phyloP scores from a whole-genome alignment of 1,140 invertebrate genomes.

The Aradophagus sp. region DNA sequence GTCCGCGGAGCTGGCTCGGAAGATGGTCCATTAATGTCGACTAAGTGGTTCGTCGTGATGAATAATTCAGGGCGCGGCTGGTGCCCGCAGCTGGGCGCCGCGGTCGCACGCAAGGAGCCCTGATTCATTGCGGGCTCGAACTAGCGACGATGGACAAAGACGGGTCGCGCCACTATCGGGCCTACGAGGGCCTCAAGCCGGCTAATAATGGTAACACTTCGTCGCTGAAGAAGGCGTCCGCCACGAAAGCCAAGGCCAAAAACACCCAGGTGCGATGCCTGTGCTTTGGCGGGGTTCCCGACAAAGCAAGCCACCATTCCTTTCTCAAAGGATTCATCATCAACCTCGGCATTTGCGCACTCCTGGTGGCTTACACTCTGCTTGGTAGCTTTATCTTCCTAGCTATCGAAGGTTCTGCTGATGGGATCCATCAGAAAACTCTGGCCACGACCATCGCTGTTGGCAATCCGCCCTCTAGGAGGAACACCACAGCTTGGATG shows the following conservation, averaged over 20 bases:
- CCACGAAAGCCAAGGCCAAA: slow-evolving; percentile 44
- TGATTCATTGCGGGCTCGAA: too few relatives aligned
- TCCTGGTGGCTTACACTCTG: slow-evolving; percentile 92
- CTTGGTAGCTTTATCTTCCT: slow-evolving; percentile 94
- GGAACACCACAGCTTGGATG: slow-evolving; percentile 72
- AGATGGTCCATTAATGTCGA: too few relatives aligned
- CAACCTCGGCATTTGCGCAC: slow-evolving; percentile 89
- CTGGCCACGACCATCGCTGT: slow-evolving; percentile 78
- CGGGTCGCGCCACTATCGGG: slow-evolving; percentile 66
- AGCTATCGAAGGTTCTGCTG: slow-evolving; percentile 84
- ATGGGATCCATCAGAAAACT: slow-evolving; percentile 78
- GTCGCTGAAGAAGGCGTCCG: slow-evolving; percentile 68
- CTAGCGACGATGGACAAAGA: slow-evolving; percentile 66
- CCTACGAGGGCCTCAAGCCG: slow-evolving; percentile 72
- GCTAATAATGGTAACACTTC: slow-evolving; percentile 74
- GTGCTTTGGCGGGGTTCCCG: slow-evolving; percentile 79
- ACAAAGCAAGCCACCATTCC: slow-evolving; percentile 79
- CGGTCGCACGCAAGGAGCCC: too few relatives aligned
- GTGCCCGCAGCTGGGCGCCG: too few relatives aligned
- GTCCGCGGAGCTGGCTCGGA: too few relatives aligned
- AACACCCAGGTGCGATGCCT: slow-evolving; percentile 76
- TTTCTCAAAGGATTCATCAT: slow-evolving; percentile 85
- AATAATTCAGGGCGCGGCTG: too few relatives aligned
- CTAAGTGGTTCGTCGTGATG: too few relatives aligned
- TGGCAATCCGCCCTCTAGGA: slow-evolving; percentile 71